Conservation (phyloP, 2,797 vertebrate species). For the Lagodon rhomboides region DNA sequence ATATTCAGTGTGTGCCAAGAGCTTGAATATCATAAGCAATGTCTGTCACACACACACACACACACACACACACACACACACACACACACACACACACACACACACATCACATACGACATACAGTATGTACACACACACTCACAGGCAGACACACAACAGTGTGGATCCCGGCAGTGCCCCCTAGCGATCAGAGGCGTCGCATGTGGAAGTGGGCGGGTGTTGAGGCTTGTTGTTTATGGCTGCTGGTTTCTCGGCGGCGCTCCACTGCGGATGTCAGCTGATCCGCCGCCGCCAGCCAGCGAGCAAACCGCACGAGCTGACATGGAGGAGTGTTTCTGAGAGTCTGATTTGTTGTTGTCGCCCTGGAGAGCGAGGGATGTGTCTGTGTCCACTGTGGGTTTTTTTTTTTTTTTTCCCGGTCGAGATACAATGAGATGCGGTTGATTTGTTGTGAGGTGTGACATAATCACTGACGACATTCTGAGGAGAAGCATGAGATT, state of each 20-base stretch:
- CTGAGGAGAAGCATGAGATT: slow-evolving; percentile 27
- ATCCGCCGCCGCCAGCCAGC: slow-evolving; percentile 51
- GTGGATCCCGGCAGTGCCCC: slow-evolving; percentile 74
- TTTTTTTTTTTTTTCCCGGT: not conserved
- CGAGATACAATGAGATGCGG: slow-evolving; percentile 18
- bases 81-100: slow-evolving; percentile 21
- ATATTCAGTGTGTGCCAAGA: slow-evolving; percentile 45
- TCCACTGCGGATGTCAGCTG: slow-evolving; percentile 81
- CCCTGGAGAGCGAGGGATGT: slow-evolving; percentile 9
- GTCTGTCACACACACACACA: not conserved
- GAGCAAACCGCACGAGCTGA: slow-evolving; percentile 44
- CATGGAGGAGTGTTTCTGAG: slow-evolving; percentile 44
- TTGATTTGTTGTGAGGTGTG: slow-evolving; percentile 28
- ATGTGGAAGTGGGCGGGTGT: slow-evolving; percentile 74
- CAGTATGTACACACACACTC: slow-evolving; percentile 35
- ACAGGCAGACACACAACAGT: not conserved
- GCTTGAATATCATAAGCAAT: slow-evolving; percentile 34
- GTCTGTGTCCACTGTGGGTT: not conserved
- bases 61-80: slow-evolving; percentile 18
- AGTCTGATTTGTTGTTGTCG: slow-evolving; percentile 51
- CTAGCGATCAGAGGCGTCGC: slow-evolving; percentile 70
- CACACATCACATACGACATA: slow-evolving; percentile 15
- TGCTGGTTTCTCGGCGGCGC: slow-evolving; percentile 67
- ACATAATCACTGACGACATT: slow-evolving; percentile 64
- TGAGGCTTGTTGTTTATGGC: slow-evolving; percentile 74